Base-by-base conservation (phyloP, 2,113 vertebrate genomes). In the Nothoprocta pentlandii region DNA sequence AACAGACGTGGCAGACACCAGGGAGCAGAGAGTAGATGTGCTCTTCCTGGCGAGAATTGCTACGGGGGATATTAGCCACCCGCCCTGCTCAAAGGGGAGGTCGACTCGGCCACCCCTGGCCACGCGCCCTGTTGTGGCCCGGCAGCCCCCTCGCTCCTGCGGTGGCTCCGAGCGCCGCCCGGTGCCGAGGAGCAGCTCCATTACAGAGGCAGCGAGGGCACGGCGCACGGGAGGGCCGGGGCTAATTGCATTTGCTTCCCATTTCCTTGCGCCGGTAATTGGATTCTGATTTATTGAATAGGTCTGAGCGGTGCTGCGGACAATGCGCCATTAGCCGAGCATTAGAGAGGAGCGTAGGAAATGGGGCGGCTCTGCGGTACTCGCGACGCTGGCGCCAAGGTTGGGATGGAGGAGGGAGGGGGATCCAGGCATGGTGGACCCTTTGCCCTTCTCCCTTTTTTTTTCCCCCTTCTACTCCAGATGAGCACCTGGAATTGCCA, bases 191-290 rank as follows among this genome's bases (percentile, higher is more conserved):
- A 91, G 67, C 85, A 96, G 70, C 89, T 91, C 96, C 94, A 93
- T 97, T 97, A 95, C 80, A 93, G 84, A 85, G 93, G 90, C 95
- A 95, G 89, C 82, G 66, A 96, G 95, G 94, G 88, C 96, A 95
- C 58, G 70, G 87, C 85, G 66, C 5, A 26, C 92, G 89, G 95
- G 97, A 97, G 92, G 95, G 95, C 95, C 90, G 92, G 74, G 91
- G 91, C 96, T 97, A 97, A 97, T 97, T 97, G 96, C 94, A 92
- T 97, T 97, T 97, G 89, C 96, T 97, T 97, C 95, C 95, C 92
- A 87, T 97, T 97, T 98, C 97, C 96, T 95, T 95, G 96, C 94
- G 89, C 82, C 36, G 3, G 90, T 97, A 97, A 98, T 97, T 97
- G 97, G 96, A 95, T 97, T 97, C 96, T 97, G 97, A 98, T 98